phyloP scores from a whole-genome alignment of 2,797 vertebrate species.

The Gallinago solitaria region DNA sequence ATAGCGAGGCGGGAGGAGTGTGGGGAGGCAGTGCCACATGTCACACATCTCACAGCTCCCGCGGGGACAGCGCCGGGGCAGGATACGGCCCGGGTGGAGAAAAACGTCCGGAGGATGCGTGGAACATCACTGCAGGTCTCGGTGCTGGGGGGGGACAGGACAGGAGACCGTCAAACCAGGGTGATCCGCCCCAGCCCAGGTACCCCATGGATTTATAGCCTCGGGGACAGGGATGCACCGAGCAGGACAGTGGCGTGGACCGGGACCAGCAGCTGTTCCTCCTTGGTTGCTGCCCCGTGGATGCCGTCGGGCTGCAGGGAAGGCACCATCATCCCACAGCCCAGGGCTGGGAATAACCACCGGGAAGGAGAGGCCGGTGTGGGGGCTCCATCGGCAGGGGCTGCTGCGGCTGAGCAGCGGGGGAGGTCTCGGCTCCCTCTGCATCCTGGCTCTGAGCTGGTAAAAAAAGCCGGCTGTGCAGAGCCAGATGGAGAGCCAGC shows the following conservation, averaged over 20 bases:
- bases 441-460: background rate
- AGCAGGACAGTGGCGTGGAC: rapidly evolving
- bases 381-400: background rate
- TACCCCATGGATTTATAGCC: rapidly evolving
- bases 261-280: background rate
- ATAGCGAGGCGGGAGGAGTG: background rate
- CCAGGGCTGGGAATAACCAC: background rate
- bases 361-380: background rate
- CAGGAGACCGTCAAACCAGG: background rate
- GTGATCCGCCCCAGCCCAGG: rapidly evolving
- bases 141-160: rapidly evolving
- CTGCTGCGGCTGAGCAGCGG: background rate
- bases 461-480: rapidly evolving
- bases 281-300: background rate
- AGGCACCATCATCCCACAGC: background rate
- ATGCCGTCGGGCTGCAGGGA: background rate
- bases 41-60: background rate
- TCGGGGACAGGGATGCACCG: background rate
- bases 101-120: rapidly evolving
- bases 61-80: background rate
- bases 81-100: background rate
- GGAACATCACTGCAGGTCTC: background rate
- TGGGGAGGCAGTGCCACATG: background rate
- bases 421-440: background rate
- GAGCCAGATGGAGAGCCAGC: background rate